Evolutionary conservation across 2,888 invertebrate genomes (phyloP), one percentile per base, ranked within the genome.

Genomic region (Drosophila mettleri): DNA sequence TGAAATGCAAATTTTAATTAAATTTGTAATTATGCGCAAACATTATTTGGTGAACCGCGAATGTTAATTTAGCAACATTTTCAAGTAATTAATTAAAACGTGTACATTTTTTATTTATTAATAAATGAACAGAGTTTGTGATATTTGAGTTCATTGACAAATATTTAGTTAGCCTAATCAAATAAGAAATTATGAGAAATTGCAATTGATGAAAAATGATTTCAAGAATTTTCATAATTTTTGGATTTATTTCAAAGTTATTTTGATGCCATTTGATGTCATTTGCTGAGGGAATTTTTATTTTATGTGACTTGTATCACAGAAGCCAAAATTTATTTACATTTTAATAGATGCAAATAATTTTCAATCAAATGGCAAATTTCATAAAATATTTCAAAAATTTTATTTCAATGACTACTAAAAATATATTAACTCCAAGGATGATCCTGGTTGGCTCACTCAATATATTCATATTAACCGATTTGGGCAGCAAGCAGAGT

Each of bases 1-100:
- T 80, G 51, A 64, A 62, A 72, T 73, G 78, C 52, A 76, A 75
- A 62, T 75, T 81, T 78, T 74, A 85, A 87, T 88, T 85, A 72
- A 85, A 88, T 78, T 66, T 58, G 62, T 69, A 74, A 87, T 87
- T 84, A 82, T 80, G 78, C 69, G 55, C 57, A 66, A 69, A 68
- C 72, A 72, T 39, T 55, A 64, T 65, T 63, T 41, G 65, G 59
- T 49, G 49, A 48, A 48, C 86, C 74, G 58, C 86, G 70, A 72
- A 66, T 69, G 82, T 63, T 74, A 53, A 76, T 72, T 68, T 68
- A 49, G 48, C 48, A 60, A 38, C 51, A 66, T 61, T 63, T 70
- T 60, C 34, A 66, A 66, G 58, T 62, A 84, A 81, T 76, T 82
- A 79, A 74, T 85, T 78, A 43, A 74, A 65, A 46, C 57, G 12